A percentile compares a stretch with the other conserved stretches of the same genome.
Conservation (phyloP, 2,113 vertebrate species). For the Toxotes chatareus region DNA sequence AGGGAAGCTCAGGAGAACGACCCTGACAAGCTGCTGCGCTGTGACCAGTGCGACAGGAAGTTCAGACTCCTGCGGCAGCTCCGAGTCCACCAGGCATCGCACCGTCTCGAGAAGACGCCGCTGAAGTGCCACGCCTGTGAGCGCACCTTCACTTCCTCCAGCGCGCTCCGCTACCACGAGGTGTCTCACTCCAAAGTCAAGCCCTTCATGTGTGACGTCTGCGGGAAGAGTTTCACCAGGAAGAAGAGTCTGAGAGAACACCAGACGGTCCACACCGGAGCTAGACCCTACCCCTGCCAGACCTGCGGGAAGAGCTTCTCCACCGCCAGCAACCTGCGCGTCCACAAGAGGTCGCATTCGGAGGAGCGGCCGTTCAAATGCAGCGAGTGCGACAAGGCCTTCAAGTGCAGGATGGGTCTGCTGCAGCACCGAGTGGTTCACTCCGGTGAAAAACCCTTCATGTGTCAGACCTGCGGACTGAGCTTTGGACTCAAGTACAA, state of each 20-base stretch:
- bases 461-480: conserved; percentile 65
- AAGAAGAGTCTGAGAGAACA: conserved; percentile 76
- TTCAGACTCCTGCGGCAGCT: conserved; percentile 69
- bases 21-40: conserved; percentile 67
- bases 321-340: conserved; percentile 74
- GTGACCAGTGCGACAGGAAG: conserved; percentile 66
- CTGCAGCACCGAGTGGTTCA: conserved; percentile 77
- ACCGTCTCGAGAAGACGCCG: conserved; percentile 50
- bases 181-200: conserved; percentile 64
- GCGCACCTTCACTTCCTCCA: conserved; percentile 62
- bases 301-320: conserved; percentile 71
- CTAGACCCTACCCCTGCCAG: conserved; percentile 65
- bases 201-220: conserved; percentile 75
- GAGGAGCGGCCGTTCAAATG: conserved; percentile 71
- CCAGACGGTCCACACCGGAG: conserved; percentile 75
- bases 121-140: conserved; percentile 61
- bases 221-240: conserved; percentile 70
- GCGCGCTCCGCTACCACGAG: conserved; percentile 64
- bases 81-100: conserved; percentile 52
- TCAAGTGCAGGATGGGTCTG: conserved; percentile 76
- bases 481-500: conserved; percentile 80
- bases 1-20: conserved; percentile 59
- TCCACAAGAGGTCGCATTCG: conserved; percentile 74
- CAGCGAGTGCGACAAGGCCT: conserved; percentile 71
- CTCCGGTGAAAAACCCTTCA: conserved; percentile 72